phyloP scores from a whole-genome alignment of 2,797 vertebrate genomes.

The Zalophus californianus region DNA sequence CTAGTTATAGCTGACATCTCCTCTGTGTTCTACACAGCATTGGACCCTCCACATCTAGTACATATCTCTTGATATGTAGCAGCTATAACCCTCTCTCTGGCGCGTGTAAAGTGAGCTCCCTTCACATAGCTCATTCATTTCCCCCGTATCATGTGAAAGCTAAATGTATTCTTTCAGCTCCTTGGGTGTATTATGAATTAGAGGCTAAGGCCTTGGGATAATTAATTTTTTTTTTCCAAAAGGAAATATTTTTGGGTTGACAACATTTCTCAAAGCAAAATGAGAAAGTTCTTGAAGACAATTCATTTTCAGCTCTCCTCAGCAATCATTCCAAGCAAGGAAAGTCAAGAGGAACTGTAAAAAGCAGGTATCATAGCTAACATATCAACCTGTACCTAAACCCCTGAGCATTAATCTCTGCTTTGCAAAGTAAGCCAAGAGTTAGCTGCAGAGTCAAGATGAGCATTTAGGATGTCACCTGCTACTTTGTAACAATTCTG shows the following conservation, averaged over 20 bases:
- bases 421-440: neutral
- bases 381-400: neutral
- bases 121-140: neutral
- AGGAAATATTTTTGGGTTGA: slow-evolving; percentile 2
- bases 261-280: slow-evolving; percentile 45
- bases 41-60: neutral
- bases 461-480: neutral
- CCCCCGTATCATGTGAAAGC: neutral
- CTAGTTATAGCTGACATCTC: neutral
- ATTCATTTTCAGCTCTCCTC: neutral
- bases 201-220: neutral
- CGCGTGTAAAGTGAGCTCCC: neutral
- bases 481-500: neutral
- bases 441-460: neutral
- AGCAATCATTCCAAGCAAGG: neutral
- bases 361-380: neutral
- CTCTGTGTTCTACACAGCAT: neutral
- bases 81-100: neutral
- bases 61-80: neutral
- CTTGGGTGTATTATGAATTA: neutral
- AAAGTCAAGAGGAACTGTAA: neutral
- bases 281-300: neutral
- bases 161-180: neutral
- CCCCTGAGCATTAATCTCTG: neutral
- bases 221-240: neutral